A percentile compares a stretch with the other conserved stretches of the same genome.
Conservation (phyloP, 2,113 vertebrate species). For the Motacilla tschutschensis region DNA sequence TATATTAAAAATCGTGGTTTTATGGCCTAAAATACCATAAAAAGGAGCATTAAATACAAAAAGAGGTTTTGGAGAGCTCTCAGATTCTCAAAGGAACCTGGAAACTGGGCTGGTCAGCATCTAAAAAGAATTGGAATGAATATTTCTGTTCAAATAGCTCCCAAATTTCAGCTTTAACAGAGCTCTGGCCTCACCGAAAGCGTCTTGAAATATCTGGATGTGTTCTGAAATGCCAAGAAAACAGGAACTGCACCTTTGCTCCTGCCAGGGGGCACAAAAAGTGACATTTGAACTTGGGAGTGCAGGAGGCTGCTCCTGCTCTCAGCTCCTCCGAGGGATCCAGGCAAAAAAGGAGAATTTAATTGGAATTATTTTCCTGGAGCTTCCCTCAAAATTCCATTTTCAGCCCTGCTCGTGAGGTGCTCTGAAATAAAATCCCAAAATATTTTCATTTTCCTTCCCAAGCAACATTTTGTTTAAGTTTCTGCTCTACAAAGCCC, state of each 20-base stretch:
- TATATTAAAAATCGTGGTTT: neutral
- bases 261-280: neutral
- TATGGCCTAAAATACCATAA: neutral
- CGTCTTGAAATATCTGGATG: rapidly evolving
- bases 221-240: neutral
- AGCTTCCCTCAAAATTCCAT: too few species aligned
- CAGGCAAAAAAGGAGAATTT: too few species aligned
- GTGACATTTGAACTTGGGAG: neutral
- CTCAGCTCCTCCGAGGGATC: too few species aligned
- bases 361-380: too few species aligned
- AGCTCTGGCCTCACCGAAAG: neutral
- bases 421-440: too few species aligned
- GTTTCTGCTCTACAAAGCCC: too few species aligned
- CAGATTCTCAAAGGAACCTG: too few species aligned
- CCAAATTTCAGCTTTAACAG: neutral
- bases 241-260: neutral
- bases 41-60: neutral
- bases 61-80: neutral
- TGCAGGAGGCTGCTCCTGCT: too few species aligned
- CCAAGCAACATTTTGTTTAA: too few species aligned
- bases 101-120: neutral
- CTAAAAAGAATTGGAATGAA: neutral
- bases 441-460: too few species aligned
- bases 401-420: too few species aligned
- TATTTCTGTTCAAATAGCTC: neutral